phyloP scores from a whole-genome alignment of 1,140 invertebrate genomes.

The Leguminivora glycinivorella region DNA sequence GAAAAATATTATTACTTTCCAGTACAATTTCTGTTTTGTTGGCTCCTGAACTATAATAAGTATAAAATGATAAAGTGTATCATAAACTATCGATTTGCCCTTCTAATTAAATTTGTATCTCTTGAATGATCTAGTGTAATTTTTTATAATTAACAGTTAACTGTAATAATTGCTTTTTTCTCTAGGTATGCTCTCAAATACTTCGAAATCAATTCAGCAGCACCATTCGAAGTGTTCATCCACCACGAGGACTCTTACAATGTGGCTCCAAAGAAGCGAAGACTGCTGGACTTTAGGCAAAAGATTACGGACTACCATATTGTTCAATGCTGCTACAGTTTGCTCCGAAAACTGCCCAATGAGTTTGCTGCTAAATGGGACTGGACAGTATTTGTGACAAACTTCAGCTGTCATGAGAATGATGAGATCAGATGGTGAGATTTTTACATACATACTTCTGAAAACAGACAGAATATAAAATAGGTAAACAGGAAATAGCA shows the following conservation, averaged over 20 bases:
- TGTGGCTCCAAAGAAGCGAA: conserved; percentile 69
- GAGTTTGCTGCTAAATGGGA: conserved; percentile 69
- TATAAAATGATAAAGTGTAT: too few species aligned
- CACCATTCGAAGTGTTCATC: conserved; percentile 66
- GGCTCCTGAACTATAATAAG: too few species aligned
- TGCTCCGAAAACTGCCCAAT: conserved; percentile 64
- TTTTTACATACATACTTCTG: too few species aligned
- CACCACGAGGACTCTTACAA: conserved; percentile 68
- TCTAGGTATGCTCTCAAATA: conserved; percentile 71
- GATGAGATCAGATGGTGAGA: conserved; percentile 63
- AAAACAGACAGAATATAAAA: too few species aligned
- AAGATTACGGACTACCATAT: conserved; percentile 66
- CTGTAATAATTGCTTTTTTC: too few species aligned
- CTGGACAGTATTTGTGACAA: conserved; percentile 67
- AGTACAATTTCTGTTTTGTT: too few species aligned
- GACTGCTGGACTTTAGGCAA: conserved; percentile 55
- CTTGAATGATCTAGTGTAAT: too few species aligned
- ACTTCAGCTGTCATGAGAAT: conserved; percentile 58
- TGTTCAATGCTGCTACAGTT: conserved; percentile 58
- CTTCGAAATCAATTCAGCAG: conserved; percentile 65
- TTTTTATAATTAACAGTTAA: too few species aligned
- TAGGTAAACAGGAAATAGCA: too few species aligned
- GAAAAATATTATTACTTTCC: too few species aligned
- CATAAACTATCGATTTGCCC: too few species aligned
- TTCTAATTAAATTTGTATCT: too few species aligned